These are phyloP conservation scores for Falco peregrinus DNA, from an alignment of 2,797 vertebrate genomes.

Conservation along the genomic window DNA sequence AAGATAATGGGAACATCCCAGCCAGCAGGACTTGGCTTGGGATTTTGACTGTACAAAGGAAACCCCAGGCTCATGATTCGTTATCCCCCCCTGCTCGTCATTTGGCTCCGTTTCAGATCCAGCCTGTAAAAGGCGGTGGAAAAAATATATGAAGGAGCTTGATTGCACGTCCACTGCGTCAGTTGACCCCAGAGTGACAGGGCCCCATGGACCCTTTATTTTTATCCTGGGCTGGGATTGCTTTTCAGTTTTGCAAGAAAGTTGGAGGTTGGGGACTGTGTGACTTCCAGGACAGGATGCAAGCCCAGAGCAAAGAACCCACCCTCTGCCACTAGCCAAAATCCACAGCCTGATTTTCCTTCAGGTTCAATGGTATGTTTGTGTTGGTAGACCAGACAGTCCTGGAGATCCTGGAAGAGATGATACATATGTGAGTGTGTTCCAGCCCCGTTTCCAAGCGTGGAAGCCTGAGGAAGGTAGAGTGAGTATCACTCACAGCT, in stretches of 20 bases:
- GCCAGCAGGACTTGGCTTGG: not conserved
- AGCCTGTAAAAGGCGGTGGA: not conserved
- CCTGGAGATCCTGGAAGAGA: not conserved
- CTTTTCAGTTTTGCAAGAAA: not conserved
- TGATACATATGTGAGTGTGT: not conserved
- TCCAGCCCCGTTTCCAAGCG: not conserved
- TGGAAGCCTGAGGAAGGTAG: not conserved
- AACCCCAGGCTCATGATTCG: not conserved
- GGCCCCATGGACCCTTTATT: conserved; percentile 19
- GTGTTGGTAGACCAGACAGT: not conserved
- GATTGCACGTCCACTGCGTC: not conserved
- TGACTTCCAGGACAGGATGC: conserved; percentile 36
- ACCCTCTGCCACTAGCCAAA: conserved; percentile 8
- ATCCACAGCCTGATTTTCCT: not conserved
- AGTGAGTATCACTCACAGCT: not conserved
- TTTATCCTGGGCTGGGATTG: not conserved
- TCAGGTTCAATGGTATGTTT: not conserved
- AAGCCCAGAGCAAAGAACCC: not conserved
- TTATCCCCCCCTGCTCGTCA: not conserved
- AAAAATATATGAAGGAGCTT: not conserved
- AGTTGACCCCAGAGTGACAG: conserved; percentile 1
- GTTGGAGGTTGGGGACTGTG: not conserved
- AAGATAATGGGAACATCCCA: not conserved
- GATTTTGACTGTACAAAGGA: not conserved
- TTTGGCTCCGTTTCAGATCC: not conserved